Evolutionary conservation across 2,113 vertebrate species (phyloP), one percentile per base, ranked within the genome.

Genomic region (Gambusia affinis): DNA sequence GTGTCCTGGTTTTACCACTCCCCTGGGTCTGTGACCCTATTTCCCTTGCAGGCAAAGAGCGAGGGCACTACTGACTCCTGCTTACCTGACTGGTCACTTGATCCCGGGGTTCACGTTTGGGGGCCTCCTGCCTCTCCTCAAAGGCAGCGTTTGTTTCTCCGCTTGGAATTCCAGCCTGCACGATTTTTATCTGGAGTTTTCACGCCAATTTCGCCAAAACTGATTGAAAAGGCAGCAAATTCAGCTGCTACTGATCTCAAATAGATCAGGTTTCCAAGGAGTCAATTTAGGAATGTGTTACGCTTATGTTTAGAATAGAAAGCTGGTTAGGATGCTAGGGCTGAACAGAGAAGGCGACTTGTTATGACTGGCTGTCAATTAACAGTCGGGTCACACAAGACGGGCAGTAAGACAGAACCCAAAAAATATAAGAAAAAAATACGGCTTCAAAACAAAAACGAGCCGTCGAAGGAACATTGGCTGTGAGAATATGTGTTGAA

Each of bases 341-440:
- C 72, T 60, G 79, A 78, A 86, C 72, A 12, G 75, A 65, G 70
- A 85, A 90, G 87, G 88, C 83, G 89, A 91, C 82, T 85, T 94
- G 92, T 95, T 95, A 92, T 95, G 93, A 94, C 93, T 94, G 88
- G 85, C 89, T 94, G 94, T 94, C 93, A 93, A 93, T 94, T 94
- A 92, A 86, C 92, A 88, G 92, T 90, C 92, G 90, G 89, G 93
- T 92, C 90, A 90, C 89, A 90, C 85, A 89, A 72, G 84, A 92
- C 84, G 91, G 91, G 90, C 89, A 88, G 82, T 35, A 72, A 90
- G 80, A 88, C 76, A 80, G 60, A 67, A 39, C 12, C n/a, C n/a
- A n/a, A 39, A 39, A 79, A 83, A 84, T n/a, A n/a, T n/a, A 78
- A 42, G 4, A 42, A 79, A 82, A 84, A 78, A 87, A 88, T 90